Conservation (phyloP, 2,888 invertebrate species). For the Rotaria sp. region DNA sequence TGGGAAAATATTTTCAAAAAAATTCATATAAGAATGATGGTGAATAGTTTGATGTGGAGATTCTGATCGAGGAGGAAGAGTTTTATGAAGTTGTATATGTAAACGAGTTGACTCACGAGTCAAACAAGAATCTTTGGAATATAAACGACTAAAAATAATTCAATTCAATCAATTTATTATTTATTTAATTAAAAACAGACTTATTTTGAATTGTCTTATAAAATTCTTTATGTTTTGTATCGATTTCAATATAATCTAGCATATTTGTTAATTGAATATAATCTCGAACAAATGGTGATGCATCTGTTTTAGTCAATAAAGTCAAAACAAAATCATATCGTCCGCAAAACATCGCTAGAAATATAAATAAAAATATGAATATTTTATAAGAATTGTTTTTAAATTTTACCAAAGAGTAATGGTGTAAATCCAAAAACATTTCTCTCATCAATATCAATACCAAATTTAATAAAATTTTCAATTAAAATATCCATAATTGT, state of each 20-base stretch:
- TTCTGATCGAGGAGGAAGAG: background rate
- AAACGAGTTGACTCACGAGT: background rate
- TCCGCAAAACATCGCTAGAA: background rate
- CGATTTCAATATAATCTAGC: background rate
- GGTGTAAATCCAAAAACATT: conserved; percentile 24
- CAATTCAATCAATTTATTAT: background rate
- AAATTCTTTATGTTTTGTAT: background rate
- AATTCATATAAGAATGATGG: background rate
- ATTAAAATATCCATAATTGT: background rate
- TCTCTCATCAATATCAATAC: background rate
- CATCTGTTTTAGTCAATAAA: background rate
- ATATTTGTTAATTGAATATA: conserved; percentile 6
- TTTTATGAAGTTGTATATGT: background rate
- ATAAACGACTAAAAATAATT: background rate
- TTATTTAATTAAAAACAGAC: background rate
- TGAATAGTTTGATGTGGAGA: background rate
- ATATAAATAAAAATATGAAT: no score
- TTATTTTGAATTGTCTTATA: background rate
- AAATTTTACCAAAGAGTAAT: background rate
- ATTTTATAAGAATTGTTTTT: background rate
- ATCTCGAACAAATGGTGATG: conserved; percentile 24
- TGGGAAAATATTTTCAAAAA: background rate
- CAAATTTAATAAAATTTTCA: background rate
- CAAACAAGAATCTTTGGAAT: background rate
- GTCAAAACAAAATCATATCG: background rate